Evolutionary conservation across 2,888 invertebrate genomes (phyloP), one percentile per base, ranked within the genome.

Genomic region (Pelosia muscerda): DNA sequence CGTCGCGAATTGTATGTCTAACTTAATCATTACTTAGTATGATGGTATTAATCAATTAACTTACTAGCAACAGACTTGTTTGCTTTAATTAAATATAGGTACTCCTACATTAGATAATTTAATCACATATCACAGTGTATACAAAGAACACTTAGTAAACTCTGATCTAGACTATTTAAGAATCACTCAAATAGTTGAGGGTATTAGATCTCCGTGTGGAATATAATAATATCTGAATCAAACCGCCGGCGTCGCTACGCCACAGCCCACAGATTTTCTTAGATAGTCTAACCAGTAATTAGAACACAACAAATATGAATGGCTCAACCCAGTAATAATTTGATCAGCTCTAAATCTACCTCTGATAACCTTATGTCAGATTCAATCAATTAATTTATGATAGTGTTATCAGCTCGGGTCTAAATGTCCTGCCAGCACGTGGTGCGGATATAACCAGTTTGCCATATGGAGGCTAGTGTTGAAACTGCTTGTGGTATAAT

Each of bases 381-480:
- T 69, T 59, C 59, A 63, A 63, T 70, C 66, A 63, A 59, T 63
- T 70, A 70, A 70, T 66, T 66, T 66, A 66, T n/a, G 69, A 63
- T 70, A 66, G 38, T 63, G 42, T 63, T 63, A 66, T 63, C 63
- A n/a, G 38, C 59, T 60, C 23, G 0, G 28, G 49, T 23, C 58
- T 15, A 42, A 26, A 57, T 2, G 55, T n/a, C n/a, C n/a, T n/a
- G 65, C 10, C n/a, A 54, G 62, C 69, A 62, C 65, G 62, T 65
- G 62, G 38, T 54, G 54, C 31, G 22, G 38, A 58, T 28, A 22
- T 26, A 34, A 61, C 65, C 60, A 63, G 63, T 54, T 31, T 22
- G n/a, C 2, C 68, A 64, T 55, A 54, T 63, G 56, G 53, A 54
- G 23, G 23, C n/a, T 23, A 59, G 34, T 60, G 65, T 65, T 65